These are phyloP conservation scores for Euura lappo DNA, from an alignment of 1,140 invertebrate genomes.

Conservation along the genomic window DNA sequence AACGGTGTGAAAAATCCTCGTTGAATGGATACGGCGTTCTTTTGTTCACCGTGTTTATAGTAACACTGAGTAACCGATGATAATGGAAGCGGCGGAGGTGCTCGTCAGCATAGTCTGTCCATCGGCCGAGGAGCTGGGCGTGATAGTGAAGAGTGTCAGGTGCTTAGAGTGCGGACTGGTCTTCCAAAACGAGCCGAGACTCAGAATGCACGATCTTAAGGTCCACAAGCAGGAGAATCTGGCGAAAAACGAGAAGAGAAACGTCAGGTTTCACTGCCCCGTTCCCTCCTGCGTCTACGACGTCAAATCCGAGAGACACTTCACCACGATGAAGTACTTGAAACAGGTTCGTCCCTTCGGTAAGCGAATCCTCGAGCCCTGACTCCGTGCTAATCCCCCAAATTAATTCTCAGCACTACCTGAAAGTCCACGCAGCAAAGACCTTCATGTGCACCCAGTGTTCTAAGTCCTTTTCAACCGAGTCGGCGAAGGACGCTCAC, in stretches of 20 bases:
- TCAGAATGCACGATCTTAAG: conserved; percentile 52
- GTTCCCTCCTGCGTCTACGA: conserved; percentile 53
- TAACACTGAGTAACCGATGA: background rate
- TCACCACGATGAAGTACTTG: conserved; percentile 55
- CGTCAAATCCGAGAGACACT: conserved; percentile 45
- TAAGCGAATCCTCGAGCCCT: too few relatives aligned
- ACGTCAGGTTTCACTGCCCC: conserved; percentile 54
- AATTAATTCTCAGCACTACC: conserved; percentile 62
- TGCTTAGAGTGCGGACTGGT: conserved; percentile 50
- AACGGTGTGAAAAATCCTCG: background rate
- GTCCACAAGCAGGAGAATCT: conserved; percentile 51
- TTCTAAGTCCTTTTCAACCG: conserved; percentile 64
- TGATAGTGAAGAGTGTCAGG: conserved; percentile 52
- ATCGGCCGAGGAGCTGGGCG: conserved; percentile 48
- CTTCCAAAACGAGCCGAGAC: conserved; percentile 50
- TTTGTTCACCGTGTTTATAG: background rate
- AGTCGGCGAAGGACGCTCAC: conserved; percentile 58
- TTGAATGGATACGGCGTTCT: background rate
- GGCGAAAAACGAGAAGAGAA: conserved; percentile 43
- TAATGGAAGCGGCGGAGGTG: background rate
- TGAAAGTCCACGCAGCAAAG: conserved; percentile 68
- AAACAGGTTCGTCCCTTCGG: conserved; percentile 50
- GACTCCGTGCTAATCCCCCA: too few relatives aligned
- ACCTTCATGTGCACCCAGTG: conserved; percentile 61
- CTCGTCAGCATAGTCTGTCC: conserved; percentile 49